These are phyloP conservation scores for Chauna torquata DNA, from an alignment of 2,113 vertebrate genomes.

Conservation along the genomic window DNA sequence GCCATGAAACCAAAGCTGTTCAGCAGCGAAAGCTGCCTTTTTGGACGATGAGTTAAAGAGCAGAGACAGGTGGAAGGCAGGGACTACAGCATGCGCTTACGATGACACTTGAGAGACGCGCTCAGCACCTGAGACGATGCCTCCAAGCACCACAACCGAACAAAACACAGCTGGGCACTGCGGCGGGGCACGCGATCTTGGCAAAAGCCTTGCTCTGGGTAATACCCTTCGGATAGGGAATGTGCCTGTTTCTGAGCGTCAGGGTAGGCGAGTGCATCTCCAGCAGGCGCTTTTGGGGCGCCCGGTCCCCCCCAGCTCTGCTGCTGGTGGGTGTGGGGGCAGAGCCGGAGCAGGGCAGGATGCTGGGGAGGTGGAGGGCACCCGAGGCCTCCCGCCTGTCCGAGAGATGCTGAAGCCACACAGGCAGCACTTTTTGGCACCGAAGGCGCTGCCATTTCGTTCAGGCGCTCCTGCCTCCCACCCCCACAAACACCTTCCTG, in stretches of 20 bases:
- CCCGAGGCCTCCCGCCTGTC: rapidly evolving
- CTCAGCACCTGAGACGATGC: not conserved
- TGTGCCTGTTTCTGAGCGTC: not conserved
- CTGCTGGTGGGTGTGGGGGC: rapidly evolving
- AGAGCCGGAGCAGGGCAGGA: rapidly evolving
- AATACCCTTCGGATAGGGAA: not conserved
- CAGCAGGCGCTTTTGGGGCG: rapidly evolving
- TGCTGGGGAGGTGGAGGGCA: rapidly evolving
- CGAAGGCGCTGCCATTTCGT: too few species aligned
- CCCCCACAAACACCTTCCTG: too few species aligned
- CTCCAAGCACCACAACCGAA: not conserved
- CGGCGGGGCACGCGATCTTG: not conserved
- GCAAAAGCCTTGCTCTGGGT: not conserved
- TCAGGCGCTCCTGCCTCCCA: too few species aligned
- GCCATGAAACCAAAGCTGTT: not conserved
- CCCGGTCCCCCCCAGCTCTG: not conserved
- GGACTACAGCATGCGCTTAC: not conserved
- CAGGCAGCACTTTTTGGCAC: too few species aligned
- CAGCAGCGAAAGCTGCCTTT: not conserved
- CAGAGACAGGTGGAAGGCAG: not conserved
- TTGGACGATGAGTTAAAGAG: not conserved
- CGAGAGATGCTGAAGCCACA: too few species aligned
- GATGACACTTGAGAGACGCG: too few species aligned
- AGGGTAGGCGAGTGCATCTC: not conserved
- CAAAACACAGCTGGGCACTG: not conserved